Conservation (phyloP, 1,140 invertebrate genomes). For the Stegodyphus dumicola region DNA sequence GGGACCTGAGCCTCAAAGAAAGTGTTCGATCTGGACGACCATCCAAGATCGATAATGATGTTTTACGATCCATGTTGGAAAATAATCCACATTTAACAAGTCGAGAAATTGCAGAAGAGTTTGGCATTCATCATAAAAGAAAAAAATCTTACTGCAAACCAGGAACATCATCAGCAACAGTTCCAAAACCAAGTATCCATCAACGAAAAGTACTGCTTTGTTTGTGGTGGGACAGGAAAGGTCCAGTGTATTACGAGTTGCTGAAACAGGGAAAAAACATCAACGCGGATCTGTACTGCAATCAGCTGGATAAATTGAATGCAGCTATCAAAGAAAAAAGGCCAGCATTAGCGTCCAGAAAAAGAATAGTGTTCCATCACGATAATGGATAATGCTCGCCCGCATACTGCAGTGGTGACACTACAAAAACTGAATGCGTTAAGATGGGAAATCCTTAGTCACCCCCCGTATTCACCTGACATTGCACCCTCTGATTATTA, state of each 20-base stretch:
- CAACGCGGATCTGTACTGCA: slow-evolving; percentile 40
- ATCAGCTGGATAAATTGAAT: slow-evolving; percentile 43
- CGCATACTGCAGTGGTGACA: too few species aligned
- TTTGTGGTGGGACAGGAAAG: slow-evolving; percentile 10
- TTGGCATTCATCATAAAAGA: too few species aligned
- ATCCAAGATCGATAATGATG: too few species aligned
- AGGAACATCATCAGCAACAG: neutral
- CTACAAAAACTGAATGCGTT: too few species aligned
- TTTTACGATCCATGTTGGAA: too few species aligned
- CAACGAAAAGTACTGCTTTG: neutral
- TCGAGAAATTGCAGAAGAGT: too few species aligned
- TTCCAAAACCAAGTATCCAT: neutral
- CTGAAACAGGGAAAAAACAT: slow-evolving; percentile 35
- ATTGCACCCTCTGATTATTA: slow-evolving; percentile 14
- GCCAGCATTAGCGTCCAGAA: slow-evolving; percentile 36
- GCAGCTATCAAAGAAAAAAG: slow-evolving; percentile 51
- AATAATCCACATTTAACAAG: too few species aligned
- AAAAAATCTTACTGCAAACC: too few species aligned
- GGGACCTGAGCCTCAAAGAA: too few species aligned
- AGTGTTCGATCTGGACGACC: too few species aligned
- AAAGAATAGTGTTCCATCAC: slow-evolving; percentile 37
- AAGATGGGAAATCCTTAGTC: too few species aligned
- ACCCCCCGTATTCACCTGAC: neutral
- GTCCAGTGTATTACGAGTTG: slow-evolving; percentile 8
- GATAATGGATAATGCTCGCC: neutral